Evolutionary conservation across 2,888 invertebrate genomes (phyloP).

Genomic region (Rhingia campestris): DNA sequence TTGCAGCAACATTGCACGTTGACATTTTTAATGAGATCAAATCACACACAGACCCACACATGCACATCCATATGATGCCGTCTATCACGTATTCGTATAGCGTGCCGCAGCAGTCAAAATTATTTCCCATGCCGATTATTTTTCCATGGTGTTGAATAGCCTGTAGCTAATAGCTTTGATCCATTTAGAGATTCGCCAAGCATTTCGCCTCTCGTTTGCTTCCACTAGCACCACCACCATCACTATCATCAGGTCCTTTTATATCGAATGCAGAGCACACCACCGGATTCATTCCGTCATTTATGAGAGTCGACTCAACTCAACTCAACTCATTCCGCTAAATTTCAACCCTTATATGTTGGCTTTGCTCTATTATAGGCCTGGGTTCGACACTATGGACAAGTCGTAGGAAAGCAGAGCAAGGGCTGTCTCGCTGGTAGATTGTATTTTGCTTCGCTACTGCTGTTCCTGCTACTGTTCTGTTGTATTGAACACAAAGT

Average conservation of each 20-base stretch:
- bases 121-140: conserved; percentile 74
- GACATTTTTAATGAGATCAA: conserved; percentile 74
- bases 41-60: conserved; percentile 38
- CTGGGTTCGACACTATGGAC: conserved; percentile 35
- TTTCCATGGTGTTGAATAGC: conserved; percentile 74
- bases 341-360: conserved; percentile 59
- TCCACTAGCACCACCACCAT: neutral
- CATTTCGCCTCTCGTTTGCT: conserved; percentile 29
- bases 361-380: conserved; percentile 21
- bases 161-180: conserved; percentile 74
- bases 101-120: conserved; percentile 69
- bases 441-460: conserved; percentile 2
- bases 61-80: conserved; percentile 11
- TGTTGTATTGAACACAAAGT: conserved; percentile 65
- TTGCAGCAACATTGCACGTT: conserved; percentile 74
- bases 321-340: conserved; percentile 54
- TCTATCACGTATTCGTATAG: conserved; percentile 70
- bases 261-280: conserved; percentile 67
- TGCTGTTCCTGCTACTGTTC: conserved; percentile 30
- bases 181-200: conserved; percentile 72
- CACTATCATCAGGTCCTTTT: conserved; percentile 14
- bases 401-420: neutral
- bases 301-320: conserved; percentile 66
- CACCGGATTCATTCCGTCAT: conserved; percentile 80
- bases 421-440: neutral